phyloP scores from a whole-genome alignment of 2,113 vertebrate species.

The Ciconia maguari region DNA sequence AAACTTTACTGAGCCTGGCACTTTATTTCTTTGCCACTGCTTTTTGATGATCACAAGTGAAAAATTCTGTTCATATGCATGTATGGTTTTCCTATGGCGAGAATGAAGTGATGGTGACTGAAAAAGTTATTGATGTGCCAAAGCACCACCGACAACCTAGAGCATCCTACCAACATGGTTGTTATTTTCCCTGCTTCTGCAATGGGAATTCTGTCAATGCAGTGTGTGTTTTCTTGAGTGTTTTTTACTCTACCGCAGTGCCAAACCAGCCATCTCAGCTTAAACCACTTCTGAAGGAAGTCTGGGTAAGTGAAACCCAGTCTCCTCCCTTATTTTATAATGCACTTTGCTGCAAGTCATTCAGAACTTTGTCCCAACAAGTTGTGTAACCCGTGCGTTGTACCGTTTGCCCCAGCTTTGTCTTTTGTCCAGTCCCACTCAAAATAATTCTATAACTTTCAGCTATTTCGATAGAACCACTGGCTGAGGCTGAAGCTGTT shows the following conservation, averaged over 20 bases:
- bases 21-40: neutral
- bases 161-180: neutral
- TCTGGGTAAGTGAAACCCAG: neutral
- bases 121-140: neutral
- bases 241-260: neutral
- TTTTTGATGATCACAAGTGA: neutral
- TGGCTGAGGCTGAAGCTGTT: neutral
- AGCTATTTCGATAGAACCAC: neutral
- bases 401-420: neutral
- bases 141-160: neutral
- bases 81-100: neutral
- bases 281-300: neutral
- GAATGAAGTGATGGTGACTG: neutral
- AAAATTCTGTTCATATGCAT: neutral
- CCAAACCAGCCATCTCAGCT: neutral
- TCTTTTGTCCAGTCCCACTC: neutral
- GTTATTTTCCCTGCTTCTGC: neutral
- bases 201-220: neutral
- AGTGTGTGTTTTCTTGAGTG: neutral
- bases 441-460: neutral
- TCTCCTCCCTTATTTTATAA: neutral
- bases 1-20: neutral
- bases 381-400: neutral
- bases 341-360: neutral
- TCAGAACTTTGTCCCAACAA: conserved; percentile 12